These are phyloP conservation scores for Falco peregrinus DNA, from an alignment of 2,797 vertebrate genomes.

Conservation along the genomic window DNA sequence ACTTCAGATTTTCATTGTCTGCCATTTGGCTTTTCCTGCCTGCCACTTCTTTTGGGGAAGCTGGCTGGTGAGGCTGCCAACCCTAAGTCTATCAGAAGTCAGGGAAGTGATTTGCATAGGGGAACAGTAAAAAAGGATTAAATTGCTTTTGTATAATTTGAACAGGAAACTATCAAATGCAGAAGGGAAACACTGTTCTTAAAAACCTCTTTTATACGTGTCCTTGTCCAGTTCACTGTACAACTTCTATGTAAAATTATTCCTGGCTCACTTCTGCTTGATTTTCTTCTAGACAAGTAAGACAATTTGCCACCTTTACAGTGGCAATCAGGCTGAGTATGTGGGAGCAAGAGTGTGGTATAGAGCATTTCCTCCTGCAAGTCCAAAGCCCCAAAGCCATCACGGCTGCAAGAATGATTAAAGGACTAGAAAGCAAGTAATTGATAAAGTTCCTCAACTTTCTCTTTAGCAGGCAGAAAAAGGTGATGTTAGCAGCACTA, in stretches of 20 bases:
- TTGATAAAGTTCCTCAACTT: not conserved
- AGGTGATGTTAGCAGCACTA: not conserved
- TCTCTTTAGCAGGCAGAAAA: not conserved
- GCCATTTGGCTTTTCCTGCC: not conserved
- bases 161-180: not conserved
- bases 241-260: not conserved
- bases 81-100: not conserved
- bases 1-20: not conserved
- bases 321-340: not conserved
- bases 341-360: not conserved
- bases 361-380: not conserved
- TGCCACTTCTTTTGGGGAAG: not conserved
- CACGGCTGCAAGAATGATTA: not conserved
- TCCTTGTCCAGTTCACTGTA: not conserved
- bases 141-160: not conserved
- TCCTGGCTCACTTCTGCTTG: not conserved
- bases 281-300: not conserved
- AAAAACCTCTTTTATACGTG: not conserved
- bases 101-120: not conserved
- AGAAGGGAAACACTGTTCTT: not conserved
- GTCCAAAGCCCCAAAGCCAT: not conserved
- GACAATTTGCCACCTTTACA: not conserved
- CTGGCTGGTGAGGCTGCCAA: not conserved
- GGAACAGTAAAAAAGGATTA: not conserved
- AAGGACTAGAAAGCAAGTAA: not conserved